Conservation (phyloP, 2,797 vertebrate species). For the Octomys mimax region DNA sequence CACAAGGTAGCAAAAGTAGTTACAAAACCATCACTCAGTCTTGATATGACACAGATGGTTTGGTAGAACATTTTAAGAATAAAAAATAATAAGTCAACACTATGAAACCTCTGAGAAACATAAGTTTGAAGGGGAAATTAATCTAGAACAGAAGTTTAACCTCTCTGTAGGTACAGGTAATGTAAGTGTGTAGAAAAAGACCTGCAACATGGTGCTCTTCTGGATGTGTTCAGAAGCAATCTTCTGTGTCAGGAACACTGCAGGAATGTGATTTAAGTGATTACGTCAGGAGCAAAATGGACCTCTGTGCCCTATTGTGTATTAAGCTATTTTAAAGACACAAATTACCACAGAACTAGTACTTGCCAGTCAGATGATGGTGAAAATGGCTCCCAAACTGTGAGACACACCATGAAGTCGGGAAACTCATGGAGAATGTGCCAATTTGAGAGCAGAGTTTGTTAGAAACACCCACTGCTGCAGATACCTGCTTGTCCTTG, state of each 20-base stretch:
- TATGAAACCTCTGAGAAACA: not conserved
- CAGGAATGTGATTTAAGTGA: constrained; percentile 36
- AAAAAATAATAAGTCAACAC: not conserved
- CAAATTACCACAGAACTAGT: constrained; percentile 56
- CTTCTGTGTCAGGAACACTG: not conserved
- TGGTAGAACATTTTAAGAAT: not conserved
- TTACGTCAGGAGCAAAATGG: not conserved
- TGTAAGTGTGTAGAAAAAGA: not conserved
- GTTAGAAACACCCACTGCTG: constrained; percentile 30
- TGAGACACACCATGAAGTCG: constrained; percentile 64
- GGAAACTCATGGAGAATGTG: constrained; percentile 55
- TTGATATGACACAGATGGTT: not conserved
- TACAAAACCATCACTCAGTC: not conserved
- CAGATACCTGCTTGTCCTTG: constrained; percentile 59
- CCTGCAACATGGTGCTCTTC: not conserved
- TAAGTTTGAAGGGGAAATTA: not conserved
- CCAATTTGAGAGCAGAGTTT: constrained; percentile 64
- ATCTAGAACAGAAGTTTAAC: not conserved
- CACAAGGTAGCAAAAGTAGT: not conserved
- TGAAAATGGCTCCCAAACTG: constrained; percentile 65
- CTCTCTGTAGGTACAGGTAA: not conserved
- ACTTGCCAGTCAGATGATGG: constrained; percentile 61
- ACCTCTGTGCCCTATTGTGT: constrained; percentile 34
- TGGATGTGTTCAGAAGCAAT: not conserved
- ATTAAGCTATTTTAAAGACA: constrained; percentile 70